Percentiles rank a stretch among this genome's conserved stretches.
phyloP scores from a whole-genome alignment of 2,888 invertebrate species.

The Oscheius sp. region DNA sequence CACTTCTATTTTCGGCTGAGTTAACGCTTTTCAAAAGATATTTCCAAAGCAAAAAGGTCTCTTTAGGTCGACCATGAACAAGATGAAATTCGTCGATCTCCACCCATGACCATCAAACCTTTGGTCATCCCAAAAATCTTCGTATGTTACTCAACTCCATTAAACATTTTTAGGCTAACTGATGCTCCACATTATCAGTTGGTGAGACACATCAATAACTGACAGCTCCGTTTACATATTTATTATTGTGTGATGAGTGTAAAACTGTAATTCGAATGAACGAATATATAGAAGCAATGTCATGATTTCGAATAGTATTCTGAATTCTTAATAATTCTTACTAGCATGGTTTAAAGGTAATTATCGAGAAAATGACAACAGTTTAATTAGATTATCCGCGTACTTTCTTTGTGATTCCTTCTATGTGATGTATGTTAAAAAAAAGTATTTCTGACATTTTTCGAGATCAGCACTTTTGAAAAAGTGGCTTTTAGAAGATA shows the following conservation, averaged over 20 bases:
- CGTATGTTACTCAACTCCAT: background rate
- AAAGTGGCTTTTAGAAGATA: no score
- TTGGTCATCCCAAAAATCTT: slow-evolving; percentile 23
- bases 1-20: no score
- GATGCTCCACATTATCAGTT: slow-evolving; percentile 18
- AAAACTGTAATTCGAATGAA: slow-evolving; percentile 2
- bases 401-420: no score
- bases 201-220: background rate
- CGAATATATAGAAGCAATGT: background rate
- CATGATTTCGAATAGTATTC: background rate
- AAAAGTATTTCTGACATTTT: no score
- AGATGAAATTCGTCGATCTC: background rate
- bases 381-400: background rate
- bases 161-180: slow-evolving; percentile 10
- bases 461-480: no score
- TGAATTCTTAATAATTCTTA: background rate
- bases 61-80: background rate
- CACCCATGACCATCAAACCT: slow-evolving; percentile 4
- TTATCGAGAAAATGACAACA: background rate
- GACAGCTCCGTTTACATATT: slow-evolving; percentile 19
- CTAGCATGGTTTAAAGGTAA: background rate
- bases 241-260: background rate
- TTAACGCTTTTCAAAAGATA: no score
- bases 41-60: background rate
- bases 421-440: no score